Base-by-base conservation (phyloP, 2,888 invertebrate genomes). In the Hetaerina titia region DNA sequence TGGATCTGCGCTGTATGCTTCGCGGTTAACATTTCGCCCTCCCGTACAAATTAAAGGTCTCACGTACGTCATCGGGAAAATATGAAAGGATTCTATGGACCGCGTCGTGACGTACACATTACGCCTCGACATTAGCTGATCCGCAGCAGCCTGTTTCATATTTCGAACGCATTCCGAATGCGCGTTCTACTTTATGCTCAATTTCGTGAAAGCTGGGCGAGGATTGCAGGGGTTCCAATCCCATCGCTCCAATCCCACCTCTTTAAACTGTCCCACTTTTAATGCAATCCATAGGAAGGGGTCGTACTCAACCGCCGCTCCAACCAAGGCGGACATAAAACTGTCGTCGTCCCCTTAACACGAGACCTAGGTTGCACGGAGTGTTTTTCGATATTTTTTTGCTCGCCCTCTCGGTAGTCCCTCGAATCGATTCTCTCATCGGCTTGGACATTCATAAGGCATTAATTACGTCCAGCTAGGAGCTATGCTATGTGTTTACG, bases 241-340 rank as follows among this genome's bases (percentile, higher is more conserved):
- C 81, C 81, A 31, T 81, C 81, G 31, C 31, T 31, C 81, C 81
- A 81, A 81, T 81, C 81, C 31, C 81, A 15, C 81, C 31, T 81
- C 81, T 81, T 81, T 81, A 81, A 81, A 81, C 81, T 81, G 81
- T 81, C 81, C 81, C 81, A 81, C 81, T 81, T 81, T 81, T 31
- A 81, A 81, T 81, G 81, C 81, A 81, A 81, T 81, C 81, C 81
- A 81, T 81, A 13, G 81, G 25, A 81, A 81, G 81, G 25, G 81
- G 81, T 25, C 25, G 25, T 13, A 8, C 25, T 81, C n/a, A 4
- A 25, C 13, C 81, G 81, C 25, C 81, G 81, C 81, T 31, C 13
- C 81, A 22, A 81, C 81, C 81, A 31, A 81, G 81, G 81, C 13
- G 31, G 13, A 31, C 81, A 31, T 81, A 81, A 81, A 81, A 81